These are phyloP conservation scores for Apodemus sylvaticus DNA, from an alignment of 2,113 vertebrate species.

Conservation along the genomic window DNA sequence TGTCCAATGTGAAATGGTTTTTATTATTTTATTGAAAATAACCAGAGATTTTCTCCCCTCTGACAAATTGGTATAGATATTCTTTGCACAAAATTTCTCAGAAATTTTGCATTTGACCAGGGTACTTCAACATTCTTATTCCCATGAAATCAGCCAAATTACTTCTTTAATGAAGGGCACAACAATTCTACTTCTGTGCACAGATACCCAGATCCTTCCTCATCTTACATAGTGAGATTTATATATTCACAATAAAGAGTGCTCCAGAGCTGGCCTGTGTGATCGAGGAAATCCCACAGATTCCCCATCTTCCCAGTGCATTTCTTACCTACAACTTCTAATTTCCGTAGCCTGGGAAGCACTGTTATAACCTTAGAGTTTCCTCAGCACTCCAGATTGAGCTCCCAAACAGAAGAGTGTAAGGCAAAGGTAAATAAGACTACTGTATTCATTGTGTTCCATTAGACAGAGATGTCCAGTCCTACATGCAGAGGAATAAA, in stretches of 20 bases:
- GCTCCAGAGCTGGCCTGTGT: background rate
- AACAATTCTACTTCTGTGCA: background rate
- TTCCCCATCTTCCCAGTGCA: background rate
- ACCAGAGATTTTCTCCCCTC: background rate
- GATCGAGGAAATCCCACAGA: background rate
- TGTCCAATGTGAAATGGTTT: background rate
- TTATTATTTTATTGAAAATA: background rate
- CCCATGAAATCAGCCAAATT: background rate
- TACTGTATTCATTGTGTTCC: background rate
- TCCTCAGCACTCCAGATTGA: too few relatives aligned
- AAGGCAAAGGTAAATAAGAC: background rate
- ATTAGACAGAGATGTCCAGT: background rate
- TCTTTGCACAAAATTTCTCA: background rate
- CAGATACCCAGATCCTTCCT: background rate
- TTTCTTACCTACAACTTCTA: background rate
- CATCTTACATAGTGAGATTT: background rate
- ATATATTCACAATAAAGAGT: background rate
- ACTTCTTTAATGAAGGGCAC: background rate
- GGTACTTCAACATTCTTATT: background rate
- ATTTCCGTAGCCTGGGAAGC: fast-evolving
- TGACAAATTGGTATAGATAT: background rate
- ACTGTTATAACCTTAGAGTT: background rate
- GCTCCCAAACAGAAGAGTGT: background rate
- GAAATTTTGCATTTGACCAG: background rate
- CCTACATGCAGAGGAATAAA: too few relatives aligned